phyloP scores from a whole-genome alignment of 1,140 invertebrate species.

The Chionoecetes opilio region DNA sequence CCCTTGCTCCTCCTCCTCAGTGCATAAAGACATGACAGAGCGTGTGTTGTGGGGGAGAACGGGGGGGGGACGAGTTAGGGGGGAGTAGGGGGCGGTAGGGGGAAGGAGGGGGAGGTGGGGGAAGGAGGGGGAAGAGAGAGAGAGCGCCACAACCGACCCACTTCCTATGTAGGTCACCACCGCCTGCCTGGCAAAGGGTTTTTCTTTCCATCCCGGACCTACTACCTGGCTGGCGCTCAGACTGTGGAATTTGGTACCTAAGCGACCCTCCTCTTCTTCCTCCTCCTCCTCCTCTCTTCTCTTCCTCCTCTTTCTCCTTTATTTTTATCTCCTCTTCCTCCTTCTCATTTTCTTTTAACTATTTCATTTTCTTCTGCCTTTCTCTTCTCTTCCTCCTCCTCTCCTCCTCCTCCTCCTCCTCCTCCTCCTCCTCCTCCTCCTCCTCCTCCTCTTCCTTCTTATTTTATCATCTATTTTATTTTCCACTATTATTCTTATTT shows the following conservation, averaged over 20 bases:
- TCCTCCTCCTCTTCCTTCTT: too few relatives aligned
- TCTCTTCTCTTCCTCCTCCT: not conserved
- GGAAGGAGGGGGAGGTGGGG: not conserved
- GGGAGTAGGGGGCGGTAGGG: constrained; percentile 10
- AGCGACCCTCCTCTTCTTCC: too few relatives aligned
- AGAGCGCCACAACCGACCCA: constrained; percentile 64
- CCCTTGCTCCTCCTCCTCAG: too few relatives aligned
- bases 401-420: too few relatives aligned
- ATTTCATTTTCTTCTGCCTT: not conserved
- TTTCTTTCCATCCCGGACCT: constrained; percentile 37
- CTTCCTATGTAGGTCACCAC: constrained; percentile 75
- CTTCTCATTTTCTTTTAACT: not conserved
- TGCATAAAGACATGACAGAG: not conserved
- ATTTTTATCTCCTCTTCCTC: not conserved
- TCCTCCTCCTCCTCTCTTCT: not conserved
- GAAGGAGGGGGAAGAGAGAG: constrained; percentile 37
- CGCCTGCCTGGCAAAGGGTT: constrained; percentile 69
- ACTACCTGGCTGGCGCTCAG: too few relatives aligned
- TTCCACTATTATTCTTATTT: not conserved
- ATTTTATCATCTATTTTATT: not conserved
- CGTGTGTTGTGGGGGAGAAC: constrained; percentile 43
- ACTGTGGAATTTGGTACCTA: too few relatives aligned
- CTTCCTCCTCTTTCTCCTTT: not conserved
- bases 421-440: too few relatives aligned
- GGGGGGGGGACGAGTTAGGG: too few relatives aligned